Base-by-base conservation (phyloP, 2,888 invertebrate genomes). In the Thereva unica region DNA sequence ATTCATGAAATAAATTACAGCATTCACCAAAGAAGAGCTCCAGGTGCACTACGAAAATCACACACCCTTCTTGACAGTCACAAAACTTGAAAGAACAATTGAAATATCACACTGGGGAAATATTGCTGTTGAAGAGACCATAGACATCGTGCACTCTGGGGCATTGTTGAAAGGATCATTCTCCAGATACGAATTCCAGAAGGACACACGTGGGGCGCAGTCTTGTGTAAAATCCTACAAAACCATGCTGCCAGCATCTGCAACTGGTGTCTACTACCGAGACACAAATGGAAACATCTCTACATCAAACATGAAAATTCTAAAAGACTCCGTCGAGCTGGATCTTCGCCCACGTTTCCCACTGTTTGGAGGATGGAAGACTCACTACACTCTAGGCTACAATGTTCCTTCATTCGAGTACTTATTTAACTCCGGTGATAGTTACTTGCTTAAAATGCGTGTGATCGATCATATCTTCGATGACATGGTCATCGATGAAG, bases 31-130 rank as follows among this genome's bases (percentile, higher is more conserved):
- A 71, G 87, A 90, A 72, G 87, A 89, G 71, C 78, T 97, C 73
- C 83, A 83, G 47, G 83, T 98, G 42, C 99, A 99, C 80, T 97
- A 90, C 78, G 98, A 97, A 81, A 99, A 97, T 80, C 96, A 97
- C 78, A 87, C 92, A 47, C 97, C 98, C 40, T 99, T 99, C 82
- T 82, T 99, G 71, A 93, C 94, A n/a, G 94, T 97, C 0, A 92
- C 92, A 0, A 85, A 86, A 53, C 80, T 99, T 72, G 91, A 93
- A 73, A 86, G 99, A 56, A 83, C 88, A 0, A 91, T 99, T 74
- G 98, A 99, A 82, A 88, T 99, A 2, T 99, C 98, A 0, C 98
- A 99, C 79, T 99, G 99, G 99, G 98, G 98, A 6, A 97, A 98
- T 76, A 93, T 99, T 74, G 98, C 98, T 34, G 86, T 99, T 0